Conservation (phyloP, 2,888 invertebrate species). For the Meganola albula region DNA sequence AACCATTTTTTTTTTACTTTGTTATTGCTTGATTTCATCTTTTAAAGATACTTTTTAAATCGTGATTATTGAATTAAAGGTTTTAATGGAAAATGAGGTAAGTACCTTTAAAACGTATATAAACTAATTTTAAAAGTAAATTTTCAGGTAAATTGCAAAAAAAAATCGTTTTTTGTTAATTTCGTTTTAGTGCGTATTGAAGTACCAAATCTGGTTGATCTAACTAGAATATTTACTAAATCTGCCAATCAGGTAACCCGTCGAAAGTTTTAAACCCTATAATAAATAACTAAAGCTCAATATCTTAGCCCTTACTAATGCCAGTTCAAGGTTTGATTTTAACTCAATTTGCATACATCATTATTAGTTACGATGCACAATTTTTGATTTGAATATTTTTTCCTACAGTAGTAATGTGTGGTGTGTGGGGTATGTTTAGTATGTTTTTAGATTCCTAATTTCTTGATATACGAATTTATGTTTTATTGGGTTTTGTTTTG, state of each 20-base stretch:
- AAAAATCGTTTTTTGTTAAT: too few relatives aligned
- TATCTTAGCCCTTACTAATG: slow-evolving; percentile 49
- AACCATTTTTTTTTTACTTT: too few relatives aligned
- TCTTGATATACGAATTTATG: slow-evolving; percentile 28
- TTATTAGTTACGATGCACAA: slow-evolving; percentile 59
- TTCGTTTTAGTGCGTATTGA: too few relatives aligned
- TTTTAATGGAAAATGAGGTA: too few relatives aligned
- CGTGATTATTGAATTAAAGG: too few relatives aligned
- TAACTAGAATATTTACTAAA: slow-evolving; percentile 12
- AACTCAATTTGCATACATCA: slow-evolving; percentile 67
- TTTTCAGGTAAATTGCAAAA: too few relatives aligned
- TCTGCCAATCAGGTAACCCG: slow-evolving; percentile 34
- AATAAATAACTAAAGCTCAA: slow-evolving; percentile 44
- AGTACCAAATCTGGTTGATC: slow-evolving; percentile 12
- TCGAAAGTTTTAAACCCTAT: slow-evolving; percentile 44
- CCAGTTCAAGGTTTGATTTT: slow-evolving; percentile 49
- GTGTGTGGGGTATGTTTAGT: slow-evolving; percentile 43
- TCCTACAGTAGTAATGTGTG: slow-evolving; percentile 32
- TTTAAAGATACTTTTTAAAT: too few relatives aligned
- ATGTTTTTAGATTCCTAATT: slow-evolving; percentile 57
- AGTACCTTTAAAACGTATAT: too few relatives aligned
- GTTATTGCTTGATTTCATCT: too few relatives aligned
- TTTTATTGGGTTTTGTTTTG: slow-evolving; percentile 3
- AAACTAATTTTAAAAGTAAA: too few relatives aligned
- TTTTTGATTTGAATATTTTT: slow-evolving; percentile 47